A percentile compares a stretch with the other conserved stretches of the same genome.
Conservation (phyloP, 1,140 invertebrate species). For the Zaprionus ghesquierei region DNA sequence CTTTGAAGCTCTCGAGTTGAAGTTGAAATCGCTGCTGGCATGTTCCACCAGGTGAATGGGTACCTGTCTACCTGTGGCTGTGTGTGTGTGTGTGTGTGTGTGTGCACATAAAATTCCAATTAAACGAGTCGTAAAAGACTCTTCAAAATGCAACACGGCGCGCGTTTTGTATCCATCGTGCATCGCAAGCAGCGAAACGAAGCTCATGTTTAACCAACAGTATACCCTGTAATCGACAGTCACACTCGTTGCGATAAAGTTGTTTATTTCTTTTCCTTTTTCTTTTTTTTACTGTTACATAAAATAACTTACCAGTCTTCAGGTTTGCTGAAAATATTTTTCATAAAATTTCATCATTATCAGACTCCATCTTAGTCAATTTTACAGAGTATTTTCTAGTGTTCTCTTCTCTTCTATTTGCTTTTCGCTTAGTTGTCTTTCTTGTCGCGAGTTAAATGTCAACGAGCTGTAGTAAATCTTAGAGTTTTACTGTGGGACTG, state of each 20-base stretch:
- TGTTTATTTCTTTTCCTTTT: background rate
- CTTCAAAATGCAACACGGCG: background rate
- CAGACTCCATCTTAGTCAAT: background rate
- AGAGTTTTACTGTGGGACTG: background rate
- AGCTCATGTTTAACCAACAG: background rate
- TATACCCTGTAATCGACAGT: background rate
- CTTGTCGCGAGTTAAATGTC: background rate
- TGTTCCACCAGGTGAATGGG: background rate
- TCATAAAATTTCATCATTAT: background rate
- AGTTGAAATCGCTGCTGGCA: no score
- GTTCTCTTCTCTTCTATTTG: background rate
- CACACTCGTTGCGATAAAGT: no score
- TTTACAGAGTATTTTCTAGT: background rate
- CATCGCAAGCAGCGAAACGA: background rate
- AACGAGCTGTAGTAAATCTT: background rate
- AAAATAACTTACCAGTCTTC: background rate
- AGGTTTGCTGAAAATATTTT: background rate
- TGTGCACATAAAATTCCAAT: background rate
- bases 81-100: background rate
- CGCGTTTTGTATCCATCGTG: background rate
- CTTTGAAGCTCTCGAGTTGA: background rate
- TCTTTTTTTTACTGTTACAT: background rate
- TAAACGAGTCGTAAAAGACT: background rate
- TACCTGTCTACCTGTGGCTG: background rate
- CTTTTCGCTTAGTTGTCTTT: background rate